Evolutionary conservation across 2,888 invertebrate species (phyloP), one percentile per base, ranked within the genome.

Genomic region (Lampropteryx suffumata): DNA sequence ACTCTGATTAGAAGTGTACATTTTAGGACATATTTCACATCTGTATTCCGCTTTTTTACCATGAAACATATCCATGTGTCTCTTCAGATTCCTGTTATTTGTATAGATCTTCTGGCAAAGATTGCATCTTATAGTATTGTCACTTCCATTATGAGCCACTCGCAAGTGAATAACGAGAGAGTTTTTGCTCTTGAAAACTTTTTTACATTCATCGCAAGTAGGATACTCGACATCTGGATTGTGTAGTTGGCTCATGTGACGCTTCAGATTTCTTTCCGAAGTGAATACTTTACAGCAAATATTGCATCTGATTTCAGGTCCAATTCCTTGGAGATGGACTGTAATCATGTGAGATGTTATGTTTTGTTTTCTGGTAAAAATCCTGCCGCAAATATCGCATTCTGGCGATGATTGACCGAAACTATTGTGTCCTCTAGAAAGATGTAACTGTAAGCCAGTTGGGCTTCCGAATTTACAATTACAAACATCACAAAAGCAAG

Each of bases 331-430:
- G 0, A 83, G 51, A 54, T 87, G 87, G 0, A 82, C 79, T 0
- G 83, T 83, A 0, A 79, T 72, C 84, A 88, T 87, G 13, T 88
- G 87, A 0, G 84, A 82, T 0, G 68, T 70, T 0, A 87, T 78
- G n/a, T 84, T 87, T 32, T 84, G 84, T 62, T 83, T 86, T 44
- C 87, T 70, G 0, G 80, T 79, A 28, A 87, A 87, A 0, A 83
- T 76, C 5, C 83, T 58, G 0, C 87, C 86, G 14, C 87, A 88
- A 0, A 83, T 28, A 14, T 87, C 86, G 17, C 87, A 88, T 57
- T 88, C 86, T 0, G 88, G 87, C 5, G 69, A 75, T 0, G 80
- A 68, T 35, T 83, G 74, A 0, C 65, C 62, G 11, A 68, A 67
- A 0, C 73, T 64, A 29, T 88, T 88, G 48, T 88, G 87, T 0